These are phyloP conservation scores for Heliconius aoede DNA, from an alignment of 2,888 invertebrate species.

Conservation along the genomic window DNA sequence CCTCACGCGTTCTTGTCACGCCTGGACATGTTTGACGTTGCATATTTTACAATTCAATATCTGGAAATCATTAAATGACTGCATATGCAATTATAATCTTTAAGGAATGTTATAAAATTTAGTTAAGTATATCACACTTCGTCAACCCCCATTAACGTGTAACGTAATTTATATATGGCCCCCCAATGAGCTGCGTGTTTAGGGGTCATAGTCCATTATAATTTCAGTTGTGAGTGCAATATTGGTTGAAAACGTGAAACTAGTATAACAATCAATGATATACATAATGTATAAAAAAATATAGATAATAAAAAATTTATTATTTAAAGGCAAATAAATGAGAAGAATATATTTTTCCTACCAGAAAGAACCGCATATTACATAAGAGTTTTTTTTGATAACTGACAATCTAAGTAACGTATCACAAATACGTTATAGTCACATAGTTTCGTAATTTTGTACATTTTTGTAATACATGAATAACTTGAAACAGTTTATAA, in stretches of 20 bases:
- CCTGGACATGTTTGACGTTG: too few species aligned
- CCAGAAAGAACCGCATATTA: constrained; percentile 28
- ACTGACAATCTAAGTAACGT: constrained; percentile 13
- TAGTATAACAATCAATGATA: constrained; percentile 24
- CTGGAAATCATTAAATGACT: too few species aligned
- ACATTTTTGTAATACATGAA: constrained; percentile 20
- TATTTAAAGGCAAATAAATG: constrained; percentile 29
- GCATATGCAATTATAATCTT: too few species aligned
- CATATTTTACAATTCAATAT: too few species aligned
- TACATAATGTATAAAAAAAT: constrained; percentile 14
- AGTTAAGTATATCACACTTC: too few species aligned
- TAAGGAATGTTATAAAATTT: too few species aligned
- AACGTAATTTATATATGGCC: neutral
- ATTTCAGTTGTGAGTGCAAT: constrained; percentile 38
- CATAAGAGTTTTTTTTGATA: constrained; percentile 27
- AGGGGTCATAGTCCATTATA: constrained; percentile 32
- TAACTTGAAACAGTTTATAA: neutral
- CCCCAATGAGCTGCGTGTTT: constrained; percentile 35
- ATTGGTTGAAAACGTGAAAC: constrained; percentile 25
- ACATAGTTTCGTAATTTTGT: constrained; percentile 26
- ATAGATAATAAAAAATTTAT: constrained; percentile 33
- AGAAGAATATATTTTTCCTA: constrained; percentile 26
- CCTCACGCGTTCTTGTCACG: too few species aligned
- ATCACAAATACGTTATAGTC: neutral
- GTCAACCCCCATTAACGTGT: neutral